Evolutionary conservation across 2,113 vertebrate species (phyloP).

Genomic region (Tricholaema leucomelas): DNA sequence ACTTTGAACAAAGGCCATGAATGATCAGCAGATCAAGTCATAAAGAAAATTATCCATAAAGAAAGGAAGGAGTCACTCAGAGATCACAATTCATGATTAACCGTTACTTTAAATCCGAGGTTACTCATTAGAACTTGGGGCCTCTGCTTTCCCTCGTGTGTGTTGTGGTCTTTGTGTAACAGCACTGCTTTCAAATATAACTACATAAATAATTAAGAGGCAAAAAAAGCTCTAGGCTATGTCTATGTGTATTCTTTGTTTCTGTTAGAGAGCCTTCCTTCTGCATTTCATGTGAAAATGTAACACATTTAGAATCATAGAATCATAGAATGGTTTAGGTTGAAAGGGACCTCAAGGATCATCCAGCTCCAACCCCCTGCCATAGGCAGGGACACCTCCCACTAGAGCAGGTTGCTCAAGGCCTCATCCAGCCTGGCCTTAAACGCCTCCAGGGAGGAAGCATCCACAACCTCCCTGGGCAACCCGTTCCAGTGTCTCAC

Average conservation of each 20-base stretch:
- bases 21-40: background rate
- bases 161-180: background rate
- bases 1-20: background rate
- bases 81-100: background rate
- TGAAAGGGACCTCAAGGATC: too few species aligned
- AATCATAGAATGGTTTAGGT: too few species aligned
- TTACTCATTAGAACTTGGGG: background rate
- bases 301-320: too few species aligned
- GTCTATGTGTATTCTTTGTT: background rate
- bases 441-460: too few species aligned
- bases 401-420: too few species aligned
- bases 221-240: background rate
- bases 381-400: too few species aligned
- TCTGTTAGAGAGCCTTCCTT: conserved; percentile 2
- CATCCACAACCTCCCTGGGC: too few species aligned
- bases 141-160: background rate
- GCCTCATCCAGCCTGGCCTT: too few species aligned
- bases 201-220: conserved; percentile 10
- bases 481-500: too few species aligned
- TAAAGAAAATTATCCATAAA: background rate
- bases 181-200: background rate
- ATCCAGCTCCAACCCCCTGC: too few species aligned
- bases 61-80: background rate
- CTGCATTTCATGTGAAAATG: background rate
- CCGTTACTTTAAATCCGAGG: background rate